These are phyloP conservation scores for Stenurella melanura DNA, from an alignment of 2,888 invertebrate species.

Conservation along the genomic window DNA sequence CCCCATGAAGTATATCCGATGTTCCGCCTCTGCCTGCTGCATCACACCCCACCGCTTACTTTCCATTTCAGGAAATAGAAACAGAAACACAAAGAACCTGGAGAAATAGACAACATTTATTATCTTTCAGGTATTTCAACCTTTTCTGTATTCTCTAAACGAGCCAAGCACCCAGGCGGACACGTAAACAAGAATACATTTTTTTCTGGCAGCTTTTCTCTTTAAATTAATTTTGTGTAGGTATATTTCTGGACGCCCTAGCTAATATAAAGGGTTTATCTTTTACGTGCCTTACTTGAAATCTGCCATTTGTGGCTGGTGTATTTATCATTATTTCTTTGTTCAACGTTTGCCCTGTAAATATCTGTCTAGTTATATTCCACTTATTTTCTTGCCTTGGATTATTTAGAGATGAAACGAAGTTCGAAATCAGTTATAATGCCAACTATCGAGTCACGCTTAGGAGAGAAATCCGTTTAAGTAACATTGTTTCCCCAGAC, in stretches of 20 bases:
- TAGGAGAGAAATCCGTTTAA: background rate
- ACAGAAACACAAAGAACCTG: constrained; percentile 22
- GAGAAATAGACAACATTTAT: constrained; percentile 25
- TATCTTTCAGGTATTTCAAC: constrained; percentile 18
- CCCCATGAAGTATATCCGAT: no score
- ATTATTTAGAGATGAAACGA: background rate
- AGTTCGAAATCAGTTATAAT: background rate
- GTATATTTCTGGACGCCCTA: constrained; percentile 1
- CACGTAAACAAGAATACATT: constrained; percentile 8
- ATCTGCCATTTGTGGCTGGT: constrained; percentile 13
- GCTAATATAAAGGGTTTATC: constrained; percentile 15
- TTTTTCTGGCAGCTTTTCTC: constrained; percentile 12
- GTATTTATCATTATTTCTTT: constrained; percentile 7
- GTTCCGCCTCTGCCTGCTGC: background rate
- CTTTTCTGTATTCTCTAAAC: constrained; percentile 1
- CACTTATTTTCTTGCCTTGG: constrained; percentile 2
- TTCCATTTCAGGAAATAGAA: constrained; percentile 16
- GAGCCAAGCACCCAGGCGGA: constrained; percentile 3
- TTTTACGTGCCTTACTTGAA: constrained; percentile 12
- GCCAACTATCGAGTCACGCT: background rate
- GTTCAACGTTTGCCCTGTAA: constrained; percentile 2
- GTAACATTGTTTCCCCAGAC: background rate
- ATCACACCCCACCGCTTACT: background rate
- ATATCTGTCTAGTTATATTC: constrained; percentile 6
- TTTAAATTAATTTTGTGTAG: constrained; percentile 7